Base-by-base conservation (phyloP, 2,888 invertebrate species). In the Anagyrus pseudococci region DNA sequence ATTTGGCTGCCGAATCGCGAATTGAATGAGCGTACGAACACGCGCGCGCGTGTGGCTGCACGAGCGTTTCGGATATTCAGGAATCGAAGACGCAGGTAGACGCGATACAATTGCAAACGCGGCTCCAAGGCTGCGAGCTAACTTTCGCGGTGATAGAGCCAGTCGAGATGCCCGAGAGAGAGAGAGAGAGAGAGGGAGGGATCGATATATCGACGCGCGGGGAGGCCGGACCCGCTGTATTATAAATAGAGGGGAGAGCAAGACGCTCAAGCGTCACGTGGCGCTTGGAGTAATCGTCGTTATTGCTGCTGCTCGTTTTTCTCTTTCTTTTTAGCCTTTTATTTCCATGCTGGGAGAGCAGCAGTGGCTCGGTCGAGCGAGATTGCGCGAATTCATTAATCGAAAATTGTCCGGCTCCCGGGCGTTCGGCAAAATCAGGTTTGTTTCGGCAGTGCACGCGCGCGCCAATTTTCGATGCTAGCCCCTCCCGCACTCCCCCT, bases 121-220 rank as follows among this genome's bases (percentile, higher is more conserved):
- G n/a, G n/a, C n/a, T n/a, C n/a, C n/a, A n/a, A n/a, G n/a, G n/a
- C n/a, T n/a, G n/a, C n/a, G n/a, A n/a, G n/a, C 40, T 56, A 56
- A 62, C 56, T 56, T 62, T 54, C 25, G 53, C 26, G 23, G 40
- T 26, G 44, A 58, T 15, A 33, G 6, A 19, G 25, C n/a, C 13
- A 33, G 7, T 13, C 43, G 60, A 43, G 49, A 55, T 44, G 60
- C 48, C 29, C 22, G 4, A 41, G 37, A n/a, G n/a, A n/a, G n/a
- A n/a, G n/a, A n/a, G n/a, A n/a, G n/a, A 6, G 1, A n/a, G n/a
- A n/a, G 3, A 37, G 46, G 29, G 26, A 43, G 19, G 48, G 56
- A 62, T 62, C 61, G 56, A 62, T 62, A 62, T 56, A 62, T 62
- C 56, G 61, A 56, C 60, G 13, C 10, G 22, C 23, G 40, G 7